These are phyloP conservation scores for Pocillopora damicornis DNA, from an alignment of 64 coral and sea anemone genomes.

Conservation along the genomic window DNA sequence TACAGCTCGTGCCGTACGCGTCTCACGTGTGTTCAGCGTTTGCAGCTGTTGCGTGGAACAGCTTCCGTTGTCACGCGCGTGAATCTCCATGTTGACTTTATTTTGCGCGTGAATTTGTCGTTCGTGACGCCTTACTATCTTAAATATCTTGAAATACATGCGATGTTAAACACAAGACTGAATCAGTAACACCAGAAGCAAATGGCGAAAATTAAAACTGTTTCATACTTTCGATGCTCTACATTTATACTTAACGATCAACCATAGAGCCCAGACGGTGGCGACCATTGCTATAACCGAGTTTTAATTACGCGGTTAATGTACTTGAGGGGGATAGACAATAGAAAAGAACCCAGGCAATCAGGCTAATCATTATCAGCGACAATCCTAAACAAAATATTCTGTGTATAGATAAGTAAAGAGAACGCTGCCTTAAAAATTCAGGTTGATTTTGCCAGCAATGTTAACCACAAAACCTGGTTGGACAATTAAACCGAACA, in stretches of 20 bases:
- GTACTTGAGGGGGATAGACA: constrained; percentile 40
- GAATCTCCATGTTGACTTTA: neutral
- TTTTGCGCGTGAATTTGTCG: neutral
- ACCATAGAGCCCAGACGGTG: constrained; percentile 19
- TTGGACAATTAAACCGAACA: too few relatives aligned
- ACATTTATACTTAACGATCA: constrained; percentile 20
- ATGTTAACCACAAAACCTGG: too few relatives aligned
- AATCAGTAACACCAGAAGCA: constrained; percentile 9
- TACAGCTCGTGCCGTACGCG: constrained; percentile 12
- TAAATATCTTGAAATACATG: constrained; percentile 33
- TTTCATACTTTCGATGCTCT: constrained; percentile 33
- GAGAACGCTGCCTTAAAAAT: too few relatives aligned
- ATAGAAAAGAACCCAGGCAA: constrained; percentile 31
- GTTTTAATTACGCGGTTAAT: constrained; percentile 14
- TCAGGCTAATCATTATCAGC: constrained; percentile 29
- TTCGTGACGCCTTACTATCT: constrained; percentile 11
- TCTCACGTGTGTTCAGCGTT: neutral
- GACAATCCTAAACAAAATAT: constrained; percentile 46
- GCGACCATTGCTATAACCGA: neutral
- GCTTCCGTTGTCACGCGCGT: too few relatives aligned
- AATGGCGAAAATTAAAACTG: constrained; percentile 40
- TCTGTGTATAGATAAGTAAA: neutral
- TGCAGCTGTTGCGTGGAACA: too few relatives aligned
- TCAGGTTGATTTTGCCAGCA: too few relatives aligned
- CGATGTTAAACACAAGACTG: constrained; percentile 25